Percentiles rank a stretch among this genome's conserved stretches.
Conservation (phyloP, 2,113 vertebrate species). For the Turdus rufiventris region DNA sequence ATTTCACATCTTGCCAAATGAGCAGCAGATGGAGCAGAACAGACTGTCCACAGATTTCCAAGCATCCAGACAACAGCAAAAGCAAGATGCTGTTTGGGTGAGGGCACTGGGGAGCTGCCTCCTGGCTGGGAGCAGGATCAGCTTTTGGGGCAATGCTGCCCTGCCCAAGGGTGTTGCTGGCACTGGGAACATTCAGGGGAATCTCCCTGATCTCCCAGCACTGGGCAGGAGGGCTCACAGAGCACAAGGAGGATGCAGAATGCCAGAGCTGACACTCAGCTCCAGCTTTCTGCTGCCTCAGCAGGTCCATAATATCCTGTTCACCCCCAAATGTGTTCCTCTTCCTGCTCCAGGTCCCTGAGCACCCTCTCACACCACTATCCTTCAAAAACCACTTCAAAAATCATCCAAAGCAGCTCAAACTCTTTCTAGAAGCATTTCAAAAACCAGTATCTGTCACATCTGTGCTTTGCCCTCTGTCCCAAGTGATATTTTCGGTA, state of each 20-base stretch:
- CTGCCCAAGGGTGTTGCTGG: not conserved
- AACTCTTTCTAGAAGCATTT: not conserved
- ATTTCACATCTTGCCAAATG: not conserved
- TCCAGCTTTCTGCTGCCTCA: not conserved
- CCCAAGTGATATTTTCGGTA: not conserved
- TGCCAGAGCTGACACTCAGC: not conserved
- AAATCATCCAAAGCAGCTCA: not conserved
- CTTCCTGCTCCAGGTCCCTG: not conserved
- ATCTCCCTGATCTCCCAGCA: not conserved
- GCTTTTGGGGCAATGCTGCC: not conserved
- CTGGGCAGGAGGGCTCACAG: not conserved
- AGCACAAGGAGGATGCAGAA: not conserved
- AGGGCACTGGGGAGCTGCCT: not conserved
- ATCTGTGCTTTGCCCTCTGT: not conserved
- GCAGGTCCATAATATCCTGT: not conserved
- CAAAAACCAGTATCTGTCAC: not conserved
- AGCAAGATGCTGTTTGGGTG: not conserved
- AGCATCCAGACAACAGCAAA: not conserved
- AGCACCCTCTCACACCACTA: not conserved
- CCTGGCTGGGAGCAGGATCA: not conserved
- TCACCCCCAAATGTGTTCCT: not conserved
- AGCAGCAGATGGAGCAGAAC: slow-evolving; percentile 30
- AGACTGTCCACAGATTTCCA: not conserved
- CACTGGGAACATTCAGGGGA: not conserved
- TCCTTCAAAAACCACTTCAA: not conserved